Base-by-base conservation (phyloP, 2,113 vertebrate species). In the Mus musculus region DNA sequence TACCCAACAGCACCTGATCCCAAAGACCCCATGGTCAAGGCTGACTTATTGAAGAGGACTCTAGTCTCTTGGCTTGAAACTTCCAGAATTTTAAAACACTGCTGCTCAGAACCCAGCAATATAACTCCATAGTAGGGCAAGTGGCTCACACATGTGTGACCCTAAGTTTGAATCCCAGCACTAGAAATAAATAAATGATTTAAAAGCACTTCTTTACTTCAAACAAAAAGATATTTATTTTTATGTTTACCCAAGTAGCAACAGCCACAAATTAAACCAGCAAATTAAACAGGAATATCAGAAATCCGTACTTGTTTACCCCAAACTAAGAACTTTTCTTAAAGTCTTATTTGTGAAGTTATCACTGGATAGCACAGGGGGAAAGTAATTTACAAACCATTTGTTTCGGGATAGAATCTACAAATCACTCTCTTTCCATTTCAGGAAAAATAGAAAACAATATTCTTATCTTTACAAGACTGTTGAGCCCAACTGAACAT, bases 391-490 rank as follows among this genome's bases (percentile, higher is more conserved):
- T 93, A 67, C 19, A 46, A 89, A n/a, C 39, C 36, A 7, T 78
- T 94, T 81, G 14, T 78, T 90, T 72, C 11, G 0, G 9, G 28
- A 16, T 94, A 33, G n/a, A 54, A 5, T 87, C 26, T 69, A 80
- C 20, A 65, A 72, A 94, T 39, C 39, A 9, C 9, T 84, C 72
- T 86, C 71, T 5, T 39, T 71, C 52, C 28, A 77, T 90, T 84
- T 95, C 75, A 92, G 86, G 81, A 69, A 71, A 82, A 69, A 75
- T 12, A 46, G 30, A 92, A 76, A 90, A 71, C 42, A 71, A 46
- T 46, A 61, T 75, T 89, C 86, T 94, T 85, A 71, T 93, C 93
- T 97, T 87, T 56, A 59, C 91, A 91, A 54, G 69, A 42, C 33
- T 54, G 5, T 76, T 93, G 63, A 59, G 63, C 4, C 75, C 77